These are phyloP conservation scores for Platichthys flesus DNA, from an alignment of 2,113 vertebrate genomes.

Conservation along the genomic window DNA sequence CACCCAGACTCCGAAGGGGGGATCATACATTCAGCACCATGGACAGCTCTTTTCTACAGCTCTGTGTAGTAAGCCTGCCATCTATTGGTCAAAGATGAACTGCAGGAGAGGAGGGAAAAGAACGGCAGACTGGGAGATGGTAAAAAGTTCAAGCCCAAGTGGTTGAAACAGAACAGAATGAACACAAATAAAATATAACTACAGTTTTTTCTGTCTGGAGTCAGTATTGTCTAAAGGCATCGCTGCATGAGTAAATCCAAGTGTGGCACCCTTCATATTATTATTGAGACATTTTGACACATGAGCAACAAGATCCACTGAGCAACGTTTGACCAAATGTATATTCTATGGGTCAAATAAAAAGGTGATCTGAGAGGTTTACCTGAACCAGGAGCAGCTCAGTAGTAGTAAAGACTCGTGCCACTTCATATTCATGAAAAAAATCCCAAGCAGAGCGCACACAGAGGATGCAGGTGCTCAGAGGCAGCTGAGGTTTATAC, in stretches of 20 bases:
- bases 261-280: neutral
- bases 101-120: conserved; percentile 13
- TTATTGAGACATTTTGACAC: neutral
- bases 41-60: conserved; percentile 32
- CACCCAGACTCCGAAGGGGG: neutral
- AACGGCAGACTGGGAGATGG: neutral
- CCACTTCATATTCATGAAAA: neutral
- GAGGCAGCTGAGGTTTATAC: neutral
- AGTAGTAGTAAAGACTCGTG: neutral
- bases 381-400: neutral
- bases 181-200: too few relatives aligned
- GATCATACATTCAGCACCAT: conserved; percentile 47
- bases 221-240: neutral
- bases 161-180: neutral
- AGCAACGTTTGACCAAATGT: neutral
- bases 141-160: neutral
- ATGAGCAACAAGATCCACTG: neutral
- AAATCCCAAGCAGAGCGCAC: conserved; percentile 6
- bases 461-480: neutral
- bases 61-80: conserved; percentile 69
- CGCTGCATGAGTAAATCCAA: neutral
- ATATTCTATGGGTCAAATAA: neutral
- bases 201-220: neutral
- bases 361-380: neutral
- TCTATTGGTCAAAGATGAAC: conserved; percentile 58